Evolutionary conservation across 2,888 invertebrate genomes (phyloP).

Genomic region (Cheilosia vernalis): DNA sequence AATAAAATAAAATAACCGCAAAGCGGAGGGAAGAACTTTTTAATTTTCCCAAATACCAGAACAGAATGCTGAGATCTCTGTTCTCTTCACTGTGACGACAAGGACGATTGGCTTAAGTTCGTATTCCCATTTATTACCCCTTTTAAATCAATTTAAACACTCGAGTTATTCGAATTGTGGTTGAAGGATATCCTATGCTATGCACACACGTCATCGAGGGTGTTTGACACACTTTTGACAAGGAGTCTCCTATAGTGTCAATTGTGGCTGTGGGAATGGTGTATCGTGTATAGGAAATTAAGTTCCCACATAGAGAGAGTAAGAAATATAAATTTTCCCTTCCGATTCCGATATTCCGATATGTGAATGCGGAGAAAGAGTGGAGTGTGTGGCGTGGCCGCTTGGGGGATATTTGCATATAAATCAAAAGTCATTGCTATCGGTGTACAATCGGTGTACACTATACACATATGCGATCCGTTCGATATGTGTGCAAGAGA

Average conservation of each 20-base stretch:
- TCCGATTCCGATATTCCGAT: no score
- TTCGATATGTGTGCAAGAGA: slow-evolving; percentile 52
- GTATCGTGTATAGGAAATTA: slow-evolving; percentile 54
- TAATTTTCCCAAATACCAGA: neutral
- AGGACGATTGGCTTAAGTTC: slow-evolving; percentile 50
- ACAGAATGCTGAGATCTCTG: neutral
- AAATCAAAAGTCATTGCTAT: slow-evolving; percentile 69
- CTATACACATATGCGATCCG: slow-evolving; percentile 27
- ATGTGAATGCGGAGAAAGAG: slow-evolving; percentile 12
- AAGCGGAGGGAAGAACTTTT: slow-evolving; percentile 9
- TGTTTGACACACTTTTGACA: slow-evolving; percentile 50
- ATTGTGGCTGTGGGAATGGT: slow-evolving; percentile 1
- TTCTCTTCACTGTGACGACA: neutral
- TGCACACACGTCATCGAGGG: slow-evolving; percentile 21
- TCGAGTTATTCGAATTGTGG: slow-evolving; percentile 42
- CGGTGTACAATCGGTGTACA: no score
- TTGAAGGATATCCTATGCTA: neutral
- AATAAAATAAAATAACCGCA: slow-evolving; percentile 22
- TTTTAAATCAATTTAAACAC: slow-evolving; percentile 60
- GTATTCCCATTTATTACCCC: slow-evolving; percentile 57
- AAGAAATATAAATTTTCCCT: slow-evolving; percentile 49
- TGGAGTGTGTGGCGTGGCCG: slow-evolving; percentile 17
- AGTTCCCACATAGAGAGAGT: slow-evolving; percentile 37
- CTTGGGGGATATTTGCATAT: slow-evolving; percentile 67
- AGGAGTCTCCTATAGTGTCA: neutral